Percentiles rank a stretch among this genome's conserved stretches.
These are phyloP conservation scores for Agrypnia vestita DNA, from an alignment of 1,140 invertebrate species.

Conservation along the genomic window DNA sequence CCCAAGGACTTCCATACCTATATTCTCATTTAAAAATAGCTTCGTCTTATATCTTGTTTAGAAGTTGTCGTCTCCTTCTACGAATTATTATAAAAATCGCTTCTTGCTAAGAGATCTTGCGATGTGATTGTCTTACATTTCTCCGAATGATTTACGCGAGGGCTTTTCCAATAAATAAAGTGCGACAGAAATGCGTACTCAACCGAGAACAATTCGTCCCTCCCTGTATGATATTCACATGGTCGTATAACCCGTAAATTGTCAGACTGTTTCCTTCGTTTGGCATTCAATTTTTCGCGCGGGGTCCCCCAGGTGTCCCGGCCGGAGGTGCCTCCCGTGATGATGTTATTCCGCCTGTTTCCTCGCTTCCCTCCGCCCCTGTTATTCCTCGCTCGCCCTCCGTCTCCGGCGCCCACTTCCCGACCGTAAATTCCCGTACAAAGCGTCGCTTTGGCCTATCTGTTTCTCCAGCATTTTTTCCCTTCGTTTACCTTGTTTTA, in stretches of 20 bases:
- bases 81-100: conserved; percentile 23
- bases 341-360: conserved; percentile 59
- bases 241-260: conserved; percentile 48
- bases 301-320: conserved; percentile 31
- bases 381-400: conserved; percentile 38
- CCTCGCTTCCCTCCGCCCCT: conserved; percentile 15
- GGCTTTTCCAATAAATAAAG: conserved; percentile 31
- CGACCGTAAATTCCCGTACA: conserved; percentile 58
- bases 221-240: conserved; percentile 47
- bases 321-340: conserved; percentile 55
- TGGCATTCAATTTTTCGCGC: conserved; percentile 57
- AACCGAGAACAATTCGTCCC: conserved; percentile 39
- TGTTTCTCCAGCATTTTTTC: conserved; percentile 53
- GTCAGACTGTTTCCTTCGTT: conserved; percentile 45
- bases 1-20: too few species aligned
- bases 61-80: background rate
- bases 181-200: conserved; percentile 18
- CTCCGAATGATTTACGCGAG: conserved; percentile 28
- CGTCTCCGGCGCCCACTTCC: conserved; percentile 44
- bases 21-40: too few species aligned
- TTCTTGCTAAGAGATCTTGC: too few species aligned
- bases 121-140: conserved; percentile 28
- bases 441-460: conserved; percentile 57
- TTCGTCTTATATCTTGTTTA: too few species aligned
- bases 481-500: conserved; percentile 41